Evolutionary conservation across 2,888 invertebrate species (phyloP).

Genomic region (Acleris literana): DNA sequence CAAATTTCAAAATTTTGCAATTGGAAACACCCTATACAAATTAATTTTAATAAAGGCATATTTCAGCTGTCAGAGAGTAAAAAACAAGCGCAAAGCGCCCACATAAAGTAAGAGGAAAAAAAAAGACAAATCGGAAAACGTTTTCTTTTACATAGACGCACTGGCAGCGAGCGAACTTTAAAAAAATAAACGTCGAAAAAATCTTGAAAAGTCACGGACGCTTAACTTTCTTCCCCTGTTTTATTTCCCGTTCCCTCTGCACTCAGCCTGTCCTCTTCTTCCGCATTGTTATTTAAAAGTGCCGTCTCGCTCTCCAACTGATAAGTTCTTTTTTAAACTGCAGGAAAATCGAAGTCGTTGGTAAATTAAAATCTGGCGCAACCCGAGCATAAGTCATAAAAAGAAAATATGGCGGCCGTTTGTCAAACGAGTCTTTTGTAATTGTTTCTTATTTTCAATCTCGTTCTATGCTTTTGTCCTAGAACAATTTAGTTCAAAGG

Average conservation of each 20-base stretch:
- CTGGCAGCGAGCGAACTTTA: constrained; percentile 66
- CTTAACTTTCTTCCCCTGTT: constrained; percentile 84
- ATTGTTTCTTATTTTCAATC: constrained; percentile 45
- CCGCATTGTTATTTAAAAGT: constrained; percentile 48
- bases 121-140: constrained; percentile 73
- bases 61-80: constrained; percentile 39
- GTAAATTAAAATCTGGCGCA: constrained; percentile 80
- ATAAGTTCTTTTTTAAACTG: constrained; percentile 82
- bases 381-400: constrained; percentile 79
- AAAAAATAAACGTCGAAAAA: constrained; percentile 81
- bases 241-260: constrained; percentile 80
- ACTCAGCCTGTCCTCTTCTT: constrained; percentile 56
- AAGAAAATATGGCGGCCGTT: constrained; percentile 72
- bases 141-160: constrained; percentile 70
- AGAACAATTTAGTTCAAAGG: too few species aligned
- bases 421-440: constrained; percentile 59
- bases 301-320: constrained; percentile 71
- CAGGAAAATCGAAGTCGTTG: constrained; percentile 80
- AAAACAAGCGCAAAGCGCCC: constrained; percentile 54
- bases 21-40: neutral
- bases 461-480: neutral
- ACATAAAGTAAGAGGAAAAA: constrained; percentile 58
- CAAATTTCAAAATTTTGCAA: too few species aligned
- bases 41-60: constrained; percentile 9
- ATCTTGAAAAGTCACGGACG: constrained; percentile 84